Percentiles rank a stretch among this genome's conserved stretches.
These are phyloP conservation scores for Cryptomyrus ogoouensis DNA, from an alignment of 2,113 vertebrate species.

Conservation along the genomic window DNA sequence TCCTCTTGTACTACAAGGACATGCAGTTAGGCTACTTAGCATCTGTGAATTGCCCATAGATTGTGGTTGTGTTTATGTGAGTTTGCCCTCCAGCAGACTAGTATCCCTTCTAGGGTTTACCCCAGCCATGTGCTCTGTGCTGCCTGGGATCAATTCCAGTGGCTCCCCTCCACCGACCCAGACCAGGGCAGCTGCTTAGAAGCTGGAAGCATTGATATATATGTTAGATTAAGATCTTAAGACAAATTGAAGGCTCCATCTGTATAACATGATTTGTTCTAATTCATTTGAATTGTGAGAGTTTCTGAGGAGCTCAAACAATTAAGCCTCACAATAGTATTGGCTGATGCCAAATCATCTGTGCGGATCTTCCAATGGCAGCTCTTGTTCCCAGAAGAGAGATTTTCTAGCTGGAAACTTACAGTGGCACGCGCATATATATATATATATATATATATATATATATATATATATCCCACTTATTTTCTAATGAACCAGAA, in stretches of 20 bases:
- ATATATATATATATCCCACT: not conserved
- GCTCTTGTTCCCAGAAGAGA: not conserved
- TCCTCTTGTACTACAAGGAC: not conserved
- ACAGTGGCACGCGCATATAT: not conserved
- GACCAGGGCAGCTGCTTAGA: not conserved
- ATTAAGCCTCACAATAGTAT: constrained; percentile 14
- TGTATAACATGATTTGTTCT: not conserved
- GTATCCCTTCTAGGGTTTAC: not conserved
- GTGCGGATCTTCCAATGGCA: not conserved
- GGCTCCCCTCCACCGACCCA: not conserved
- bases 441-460: not conserved
- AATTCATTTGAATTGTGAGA: constrained; percentile 6
- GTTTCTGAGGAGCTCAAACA: not conserved
- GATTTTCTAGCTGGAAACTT: not conserved
- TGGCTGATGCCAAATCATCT: constrained; percentile 46
- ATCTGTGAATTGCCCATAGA: not conserved
- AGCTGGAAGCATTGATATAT: not conserved
- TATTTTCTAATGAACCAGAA: constrained; percentile 2
- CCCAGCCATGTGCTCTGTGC: not conserved
- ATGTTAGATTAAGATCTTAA: not conserved
- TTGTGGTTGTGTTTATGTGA: not conserved
- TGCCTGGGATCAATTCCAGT: not conserved
- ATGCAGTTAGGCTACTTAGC: not conserved
- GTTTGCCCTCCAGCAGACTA: not conserved
- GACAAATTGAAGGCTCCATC: not conserved